Conservation (phyloP, 2,113 vertebrate species). For the Thryonomys swinderianus region DNA sequence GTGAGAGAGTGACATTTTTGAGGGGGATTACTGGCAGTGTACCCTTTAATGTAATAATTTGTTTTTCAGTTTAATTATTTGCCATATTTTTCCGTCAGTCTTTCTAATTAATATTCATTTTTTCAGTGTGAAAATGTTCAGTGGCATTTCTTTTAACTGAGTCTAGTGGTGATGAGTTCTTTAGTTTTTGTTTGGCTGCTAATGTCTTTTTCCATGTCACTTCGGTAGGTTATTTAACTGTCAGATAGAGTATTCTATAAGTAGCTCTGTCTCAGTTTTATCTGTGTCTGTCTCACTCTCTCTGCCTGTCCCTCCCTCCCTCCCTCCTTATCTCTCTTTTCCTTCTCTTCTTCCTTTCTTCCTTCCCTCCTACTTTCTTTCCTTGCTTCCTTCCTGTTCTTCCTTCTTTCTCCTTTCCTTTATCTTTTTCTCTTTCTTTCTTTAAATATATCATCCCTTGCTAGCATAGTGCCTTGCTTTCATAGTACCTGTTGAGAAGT, state of each 20-base stretch:
- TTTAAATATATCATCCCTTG: no score
- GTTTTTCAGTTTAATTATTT: not conserved
- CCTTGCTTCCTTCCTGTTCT: no score
- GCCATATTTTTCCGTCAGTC: not conserved
- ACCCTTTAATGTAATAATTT: not conserved
- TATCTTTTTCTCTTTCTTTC: no score
- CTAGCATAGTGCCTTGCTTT: no score
- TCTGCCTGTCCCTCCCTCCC: no score
- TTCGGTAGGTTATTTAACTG: not conserved
- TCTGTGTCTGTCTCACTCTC: no score
- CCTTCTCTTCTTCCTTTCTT: no score
- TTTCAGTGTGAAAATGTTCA: not conserved
- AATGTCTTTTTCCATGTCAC: not conserved
- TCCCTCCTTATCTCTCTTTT: no score
- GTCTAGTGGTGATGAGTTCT: not conserved
- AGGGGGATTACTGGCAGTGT: not conserved
- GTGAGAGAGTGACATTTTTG: not conserved
- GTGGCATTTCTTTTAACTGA: not conserved
- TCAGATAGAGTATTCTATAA: not conserved
- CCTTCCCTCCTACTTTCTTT: no score
- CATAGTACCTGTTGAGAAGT: no score
- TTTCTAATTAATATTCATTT: not conserved
- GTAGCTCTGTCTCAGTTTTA: no score
- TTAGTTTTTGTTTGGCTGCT: not conserved
- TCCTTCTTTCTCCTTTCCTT: no score